Evolutionary conservation across 1,140 invertebrate genomes (phyloP).

Genomic region (Anastrepha ludens): DNA sequence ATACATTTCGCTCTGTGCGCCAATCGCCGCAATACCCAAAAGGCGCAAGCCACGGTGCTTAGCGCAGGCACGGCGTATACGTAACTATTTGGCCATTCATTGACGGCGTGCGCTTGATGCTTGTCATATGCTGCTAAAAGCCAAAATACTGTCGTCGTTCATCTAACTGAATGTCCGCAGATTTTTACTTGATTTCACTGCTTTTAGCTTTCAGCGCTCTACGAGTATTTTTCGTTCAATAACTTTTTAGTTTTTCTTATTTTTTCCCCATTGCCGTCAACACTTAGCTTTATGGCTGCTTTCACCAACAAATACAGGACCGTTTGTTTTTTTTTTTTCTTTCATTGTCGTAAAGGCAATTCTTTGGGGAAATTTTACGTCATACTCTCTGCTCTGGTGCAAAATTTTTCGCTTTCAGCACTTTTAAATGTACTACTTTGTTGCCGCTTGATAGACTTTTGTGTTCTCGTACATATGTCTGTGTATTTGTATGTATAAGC

Average conservation of each 20-base stretch:
- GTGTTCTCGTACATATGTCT: not conserved
- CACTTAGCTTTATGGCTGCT: constrained; percentile 44
- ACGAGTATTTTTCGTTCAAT: constrained; percentile 19
- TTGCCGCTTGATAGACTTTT: not conserved
- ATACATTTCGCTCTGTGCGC: not conserved
- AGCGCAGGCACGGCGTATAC: not conserved
- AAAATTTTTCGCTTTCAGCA: constrained; percentile 44
- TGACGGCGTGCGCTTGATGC: not conserved
- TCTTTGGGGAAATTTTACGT: constrained; percentile 18
- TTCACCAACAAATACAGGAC: not conserved
- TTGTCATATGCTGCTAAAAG: constrained; percentile 28
- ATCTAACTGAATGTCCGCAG: constrained; percentile 9
- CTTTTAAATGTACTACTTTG: constrained; percentile 26
- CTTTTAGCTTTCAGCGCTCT: constrained; percentile 31
- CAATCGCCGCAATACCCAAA: not conserved
- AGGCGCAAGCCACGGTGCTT: not conserved
- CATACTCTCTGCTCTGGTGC: not conserved
- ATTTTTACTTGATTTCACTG: not conserved
- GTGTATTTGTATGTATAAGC: not conserved
- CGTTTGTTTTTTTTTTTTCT: not conserved
- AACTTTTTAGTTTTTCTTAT: not conserved
- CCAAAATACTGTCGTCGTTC: constrained; percentile 13
- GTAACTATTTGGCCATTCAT: constrained; percentile 31
- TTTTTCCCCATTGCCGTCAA: not conserved
- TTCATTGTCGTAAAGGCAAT: not conserved